Base-by-base conservation (phyloP, 2,888 invertebrate species). In the Tetranychus truncatus region DNA sequence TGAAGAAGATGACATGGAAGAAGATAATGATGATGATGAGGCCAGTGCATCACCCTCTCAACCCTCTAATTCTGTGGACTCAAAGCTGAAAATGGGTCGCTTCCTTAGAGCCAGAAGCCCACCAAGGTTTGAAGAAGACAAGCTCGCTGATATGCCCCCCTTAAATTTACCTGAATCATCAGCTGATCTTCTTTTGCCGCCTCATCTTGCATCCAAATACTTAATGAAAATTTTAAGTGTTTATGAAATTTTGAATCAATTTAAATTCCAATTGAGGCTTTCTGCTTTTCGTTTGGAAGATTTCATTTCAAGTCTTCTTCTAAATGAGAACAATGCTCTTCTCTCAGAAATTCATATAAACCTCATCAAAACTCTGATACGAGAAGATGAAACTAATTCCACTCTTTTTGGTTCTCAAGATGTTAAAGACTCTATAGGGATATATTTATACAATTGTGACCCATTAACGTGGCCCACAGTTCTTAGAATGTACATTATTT, bases 391-490 rank as follows among this genome's bases (percentile, higher is more conserved):
- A 83, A 88, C 90, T 15, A 93, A 93, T 83, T 92, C 92, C 81
- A 95, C 93, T 3, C 91, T 92, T 83, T 97, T 95, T 84, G 95
- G 95, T 72, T 95, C 96, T 9, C 84, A 93, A 77, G 99, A 99
- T 85, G 91, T 94, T 81, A 96, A 96, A 85, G 96, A 97, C 84
- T 93, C 95, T 83, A 89, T 96, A 45, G 96, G 97, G 83, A 90
- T 96, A 78, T 88, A 91, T 79, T 85, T 96, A 75, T 95, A 91
- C 85, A 88, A 95, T 81, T 88, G 95, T 80, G 99, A 99, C 85
- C 87, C 90, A 75, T 89, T 97, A 85, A 95, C 96, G 74, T 99
- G 97, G 92, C 93, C 95, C 69, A 96, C 97, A 85, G 88, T 92
- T 73, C 84, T 95, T 78, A 86, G 92, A 78, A 87, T 89, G 73